Evolutionary conservation across 2,113 vertebrate genomes (phyloP), one percentile per base, ranked within the genome.

Genomic region (Anthoscopus minutus): DNA sequence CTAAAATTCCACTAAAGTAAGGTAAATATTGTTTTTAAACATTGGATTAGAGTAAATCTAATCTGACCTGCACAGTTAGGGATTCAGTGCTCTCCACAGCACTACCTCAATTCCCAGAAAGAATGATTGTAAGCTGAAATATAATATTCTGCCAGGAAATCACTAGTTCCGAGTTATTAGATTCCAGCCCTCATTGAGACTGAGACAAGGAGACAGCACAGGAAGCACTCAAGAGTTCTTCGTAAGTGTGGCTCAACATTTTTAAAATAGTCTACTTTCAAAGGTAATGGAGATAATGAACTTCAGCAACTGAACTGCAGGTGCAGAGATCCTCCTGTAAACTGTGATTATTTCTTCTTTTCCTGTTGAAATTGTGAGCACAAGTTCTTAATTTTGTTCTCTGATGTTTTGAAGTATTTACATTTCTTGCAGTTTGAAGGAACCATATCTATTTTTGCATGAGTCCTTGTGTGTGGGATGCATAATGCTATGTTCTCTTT

Each of bases 101-200:
- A 40, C 74, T 92, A 83, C 89, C 50, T 95, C 88, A 89, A 11
- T 96, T 96, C 89, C 73, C 92, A 95, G 95, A 94, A 96, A 92
- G 88, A 93, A 94, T 83, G 81, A 94, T 11, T 95, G 64, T 60
- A 82, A 87, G 84, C 71, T 85, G 94, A 95, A 96, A 96, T 91
- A 92, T 33, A 93, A 94, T 94, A 95, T 95, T 95, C 79, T 92
- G 86, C 71, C 95, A 97, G 94, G 96, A 95, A 96, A 91, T 96
- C 94, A 76, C 84, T 91, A 70, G 81, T 94, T 94, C 92, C 19
- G 91, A 94, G 51, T 94, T 89, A 94, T 74, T 92, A 93, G 89
- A 93, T 94, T 94, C 87, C 89, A 96, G 74, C n/a, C 56, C 70
- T 86, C 33, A 56, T 77, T 84, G 94, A 89, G 85, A 79, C 91